Conservation (phyloP, 1,140 invertebrate species). For the Dreissena rostriformis region DNA sequence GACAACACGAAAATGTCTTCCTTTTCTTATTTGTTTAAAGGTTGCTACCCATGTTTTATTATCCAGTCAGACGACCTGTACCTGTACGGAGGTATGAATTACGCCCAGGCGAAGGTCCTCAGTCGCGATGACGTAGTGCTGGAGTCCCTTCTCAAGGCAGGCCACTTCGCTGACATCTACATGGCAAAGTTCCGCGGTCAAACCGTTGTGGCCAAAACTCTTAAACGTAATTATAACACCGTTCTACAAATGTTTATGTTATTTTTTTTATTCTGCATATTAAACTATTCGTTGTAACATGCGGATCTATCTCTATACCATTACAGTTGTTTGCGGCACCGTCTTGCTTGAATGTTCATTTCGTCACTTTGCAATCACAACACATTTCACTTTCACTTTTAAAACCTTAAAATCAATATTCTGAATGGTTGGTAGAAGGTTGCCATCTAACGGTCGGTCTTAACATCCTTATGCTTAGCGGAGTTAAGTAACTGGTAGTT, state of each 20-base stretch:
- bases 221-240: constrained; percentile 28
- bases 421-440: neutral
- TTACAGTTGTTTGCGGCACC: neutral
- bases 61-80: constrained; percentile 19
- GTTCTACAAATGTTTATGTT: neutral
- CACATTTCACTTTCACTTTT: no score
- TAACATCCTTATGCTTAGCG: no score
- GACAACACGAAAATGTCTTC: no score
- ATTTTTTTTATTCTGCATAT: no score
- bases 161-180: constrained; percentile 44
- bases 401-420: neutral
- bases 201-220: constrained; percentile 34
- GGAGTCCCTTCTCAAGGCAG: constrained; percentile 27
- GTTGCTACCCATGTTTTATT: no score
- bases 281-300: neutral
- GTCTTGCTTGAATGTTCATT: neutral
- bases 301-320: neutral
- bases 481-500: no score
- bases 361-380: neutral
- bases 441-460: no score
- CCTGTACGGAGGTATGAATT: constrained; percentile 44
- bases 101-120: neutral
- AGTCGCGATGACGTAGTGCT: constrained; percentile 16
- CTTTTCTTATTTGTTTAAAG: no score
- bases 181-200: constrained; percentile 2